These are phyloP conservation scores for Coendou prehensilis DNA, from an alignment of 2,797 vertebrate genomes.

Conservation along the genomic window DNA sequence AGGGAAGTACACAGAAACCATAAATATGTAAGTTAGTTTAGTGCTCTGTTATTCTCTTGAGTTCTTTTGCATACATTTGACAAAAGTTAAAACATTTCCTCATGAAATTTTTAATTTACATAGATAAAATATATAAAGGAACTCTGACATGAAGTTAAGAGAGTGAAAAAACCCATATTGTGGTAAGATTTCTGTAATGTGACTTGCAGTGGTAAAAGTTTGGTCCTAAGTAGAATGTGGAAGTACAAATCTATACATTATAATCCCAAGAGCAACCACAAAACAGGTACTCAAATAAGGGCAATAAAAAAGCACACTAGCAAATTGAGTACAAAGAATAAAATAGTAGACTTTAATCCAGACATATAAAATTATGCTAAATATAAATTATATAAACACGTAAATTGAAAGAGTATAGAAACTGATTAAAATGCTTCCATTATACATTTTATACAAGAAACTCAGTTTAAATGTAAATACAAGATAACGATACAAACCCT, in stretches of 20 bases:
- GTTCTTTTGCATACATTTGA: neutral
- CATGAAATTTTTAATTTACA: neutral
- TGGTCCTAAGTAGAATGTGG: neutral
- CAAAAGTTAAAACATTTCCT: neutral
- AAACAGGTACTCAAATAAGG: neutral
- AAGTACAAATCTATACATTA: neutral
- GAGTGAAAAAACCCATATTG: fast-evolving
- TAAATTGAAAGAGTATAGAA: neutral
- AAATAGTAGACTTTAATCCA: neutral
- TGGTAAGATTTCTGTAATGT: neutral
- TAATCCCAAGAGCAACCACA: neutral
- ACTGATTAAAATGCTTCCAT: neutral
- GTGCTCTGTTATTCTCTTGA: neutral
- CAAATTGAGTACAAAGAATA: neutral
- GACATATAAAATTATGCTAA: constrained; percentile 15
- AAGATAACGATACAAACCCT: neutral
- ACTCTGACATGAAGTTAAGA: neutral
- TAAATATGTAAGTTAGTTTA: neutral
- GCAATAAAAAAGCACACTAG: neutral
- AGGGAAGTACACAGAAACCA: neutral
- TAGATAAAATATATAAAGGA: neutral
- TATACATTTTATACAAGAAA: neutral
- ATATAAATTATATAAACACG: neutral
- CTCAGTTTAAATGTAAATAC: neutral
- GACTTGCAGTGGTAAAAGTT: neutral